Percentiles rank a stretch among this genome's conserved stretches.
phyloP scores from a whole-genome alignment of 2,888 invertebrate species.

The Netelia inedita region DNA sequence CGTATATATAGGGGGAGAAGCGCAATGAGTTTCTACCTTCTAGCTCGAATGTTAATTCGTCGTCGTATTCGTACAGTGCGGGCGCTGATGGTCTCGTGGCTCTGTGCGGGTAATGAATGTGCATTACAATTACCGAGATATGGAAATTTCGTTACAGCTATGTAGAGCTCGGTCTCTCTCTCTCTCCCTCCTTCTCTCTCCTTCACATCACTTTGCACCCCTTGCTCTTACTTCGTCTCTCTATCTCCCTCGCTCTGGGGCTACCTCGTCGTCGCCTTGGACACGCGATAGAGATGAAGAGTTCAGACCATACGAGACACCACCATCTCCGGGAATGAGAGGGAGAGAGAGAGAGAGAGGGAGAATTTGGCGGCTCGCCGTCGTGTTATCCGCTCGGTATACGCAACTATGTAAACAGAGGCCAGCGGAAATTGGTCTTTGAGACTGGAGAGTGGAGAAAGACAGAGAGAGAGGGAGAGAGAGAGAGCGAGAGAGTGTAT shows the following conservation, averaged over 20 bases:
- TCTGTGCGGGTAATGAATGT: constrained; percentile 80
- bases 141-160: constrained; percentile 79
- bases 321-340: background rate
- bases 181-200: no score
- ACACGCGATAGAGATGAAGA: constrained; percentile 36
- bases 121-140: constrained; percentile 83
- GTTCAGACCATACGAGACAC: background rate
- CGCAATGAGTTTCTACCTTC: background rate
- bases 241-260: constrained; percentile 70
- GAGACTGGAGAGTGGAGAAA: constrained; percentile 74
- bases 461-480: constrained; percentile 20
- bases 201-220: no score
- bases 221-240: no score
- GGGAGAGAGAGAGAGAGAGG: constrained; percentile 9
- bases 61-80: constrained; percentile 19
- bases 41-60: constrained; percentile 18
- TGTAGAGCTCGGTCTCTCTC: background rate
- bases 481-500: background rate
- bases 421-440: constrained; percentile 84
- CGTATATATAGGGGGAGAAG: background rate
- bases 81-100: constrained; percentile 72
- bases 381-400: constrained; percentile 80
- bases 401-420: constrained; percentile 83
- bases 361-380: constrained; percentile 70
- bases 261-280: constrained; percentile 56